Percentiles rank a stretch among this genome's conserved stretches.
Evolutionary conservation across 2,113 vertebrate genomes (phyloP).

Genomic region (Grallaria varia): DNA sequence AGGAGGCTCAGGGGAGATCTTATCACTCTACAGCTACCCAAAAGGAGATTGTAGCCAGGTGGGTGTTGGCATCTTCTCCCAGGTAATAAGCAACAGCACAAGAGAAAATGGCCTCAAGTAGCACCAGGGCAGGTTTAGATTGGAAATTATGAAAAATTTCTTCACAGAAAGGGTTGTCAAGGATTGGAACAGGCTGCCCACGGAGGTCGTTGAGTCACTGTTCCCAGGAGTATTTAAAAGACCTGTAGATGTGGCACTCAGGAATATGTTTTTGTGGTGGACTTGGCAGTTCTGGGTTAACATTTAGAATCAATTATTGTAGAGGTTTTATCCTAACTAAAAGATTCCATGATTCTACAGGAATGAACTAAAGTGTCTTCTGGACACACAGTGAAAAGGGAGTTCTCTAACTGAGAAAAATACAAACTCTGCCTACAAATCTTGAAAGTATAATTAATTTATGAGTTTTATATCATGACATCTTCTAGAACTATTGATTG

Average conservation of each 20-base stretch:
- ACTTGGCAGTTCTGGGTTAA: neutral
- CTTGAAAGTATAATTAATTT: neutral
- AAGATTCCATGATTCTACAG: neutral
- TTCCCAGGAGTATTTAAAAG: neutral
- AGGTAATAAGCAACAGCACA: neutral
- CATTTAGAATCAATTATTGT: accelerated
- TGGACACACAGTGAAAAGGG: neutral
- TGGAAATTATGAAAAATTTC: neutral
- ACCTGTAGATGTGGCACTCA: neutral
- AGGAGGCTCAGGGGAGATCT: neutral
- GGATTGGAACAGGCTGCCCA: neutral
- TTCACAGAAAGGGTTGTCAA: neutral
- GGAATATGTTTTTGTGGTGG: neutral
- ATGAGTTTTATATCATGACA: neutral
- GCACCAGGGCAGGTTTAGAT: neutral
- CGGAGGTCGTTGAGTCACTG: neutral
- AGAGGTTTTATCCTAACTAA: neutral
- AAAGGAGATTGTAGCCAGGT: neutral
- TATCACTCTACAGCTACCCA: no score
- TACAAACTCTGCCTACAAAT: neutral
- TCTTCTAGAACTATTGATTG: neutral
- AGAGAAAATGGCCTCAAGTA: neutral
- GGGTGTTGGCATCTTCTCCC: neutral
- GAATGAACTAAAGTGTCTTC: neutral
- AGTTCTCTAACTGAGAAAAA: neutral